Conservation (phyloP, 1,140 invertebrate genomes). For the Drosophila grimshawi region DNA sequence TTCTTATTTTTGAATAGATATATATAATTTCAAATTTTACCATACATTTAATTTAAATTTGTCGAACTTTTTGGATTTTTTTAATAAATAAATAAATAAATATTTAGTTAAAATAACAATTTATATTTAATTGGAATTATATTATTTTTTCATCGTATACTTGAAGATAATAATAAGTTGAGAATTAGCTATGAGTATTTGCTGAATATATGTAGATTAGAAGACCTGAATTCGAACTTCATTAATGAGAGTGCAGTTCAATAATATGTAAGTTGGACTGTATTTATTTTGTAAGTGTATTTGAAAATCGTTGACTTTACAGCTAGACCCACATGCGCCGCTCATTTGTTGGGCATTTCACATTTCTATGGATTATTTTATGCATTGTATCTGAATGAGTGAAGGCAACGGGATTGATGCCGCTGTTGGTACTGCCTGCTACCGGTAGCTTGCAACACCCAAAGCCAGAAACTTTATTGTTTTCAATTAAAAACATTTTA, state of each 20-base stretch:
- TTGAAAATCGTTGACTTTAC: background rate
- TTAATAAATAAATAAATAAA: no score
- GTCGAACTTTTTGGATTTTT: no score
- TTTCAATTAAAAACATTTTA: conserved; percentile 83
- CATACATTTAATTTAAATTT: no score
- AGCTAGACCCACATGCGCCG: conserved; percentile 2
- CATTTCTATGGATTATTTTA: conserved; percentile 57
- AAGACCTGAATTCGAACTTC: no score
- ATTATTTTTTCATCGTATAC: no score
- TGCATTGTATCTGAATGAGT: conserved; percentile 46
- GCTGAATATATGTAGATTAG: no score
- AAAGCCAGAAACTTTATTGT: conserved; percentile 76
- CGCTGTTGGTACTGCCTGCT: background rate
- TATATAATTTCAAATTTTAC: background rate
- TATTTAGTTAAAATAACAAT: no score
- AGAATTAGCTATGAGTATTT: no score
- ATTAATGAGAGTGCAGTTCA: background rate
- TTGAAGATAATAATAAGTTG: no score
- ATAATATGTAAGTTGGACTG: background rate
- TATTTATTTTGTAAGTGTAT: conserved; percentile 23
- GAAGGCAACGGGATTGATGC: background rate
- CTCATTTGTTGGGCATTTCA: conserved; percentile 38
- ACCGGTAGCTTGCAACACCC: conserved; percentile 15
- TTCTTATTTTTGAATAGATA: no score
- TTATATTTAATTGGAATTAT: no score